Evolutionary conservation across 2,797 vertebrate species (phyloP).

Genomic region (Gymnoscopelus microlampas): DNA sequence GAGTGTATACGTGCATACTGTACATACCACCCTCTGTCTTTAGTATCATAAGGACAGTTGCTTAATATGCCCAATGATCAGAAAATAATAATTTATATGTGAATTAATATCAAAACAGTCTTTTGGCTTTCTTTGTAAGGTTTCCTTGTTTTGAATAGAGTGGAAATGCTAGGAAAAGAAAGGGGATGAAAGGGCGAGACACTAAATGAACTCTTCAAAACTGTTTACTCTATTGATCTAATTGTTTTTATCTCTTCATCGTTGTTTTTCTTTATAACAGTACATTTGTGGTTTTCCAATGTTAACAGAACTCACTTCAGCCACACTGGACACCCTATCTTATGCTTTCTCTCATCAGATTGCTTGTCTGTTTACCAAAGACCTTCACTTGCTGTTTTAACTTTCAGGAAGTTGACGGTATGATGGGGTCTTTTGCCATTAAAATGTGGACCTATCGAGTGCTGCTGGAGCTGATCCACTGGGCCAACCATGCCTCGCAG

Average conservation of each 20-base stretch:
- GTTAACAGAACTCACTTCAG: neutral
- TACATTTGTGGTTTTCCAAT: no score
- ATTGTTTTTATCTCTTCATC: no score
- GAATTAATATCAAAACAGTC: no score
- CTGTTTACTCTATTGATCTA: no score
- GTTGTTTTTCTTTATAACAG: no score
- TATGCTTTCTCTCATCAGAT: neutral
- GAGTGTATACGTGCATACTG: no score
- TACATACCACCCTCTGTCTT: no score
- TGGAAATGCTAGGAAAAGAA: neutral
- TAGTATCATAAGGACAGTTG: no score
- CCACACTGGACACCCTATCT: neutral
- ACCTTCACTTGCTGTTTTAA: slow-evolving; percentile 6
- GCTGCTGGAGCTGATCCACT: slow-evolving; percentile 81
- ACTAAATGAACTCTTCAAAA: neutral
- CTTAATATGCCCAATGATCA: no score
- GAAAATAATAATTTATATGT: no score
- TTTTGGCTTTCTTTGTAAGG: no score
- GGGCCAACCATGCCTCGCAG: slow-evolving; percentile 75
- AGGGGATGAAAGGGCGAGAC: neutral
- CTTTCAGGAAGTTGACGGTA: slow-evolving; percentile 75
- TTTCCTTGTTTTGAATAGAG: neutral
- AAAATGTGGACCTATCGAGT: slow-evolving; percentile 82
- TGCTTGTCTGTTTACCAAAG: neutral
- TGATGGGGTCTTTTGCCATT: slow-evolving; percentile 63